These are phyloP conservation scores for Ictidomys tridecemlineatus DNA, from an alignment of 2,113 vertebrate genomes.

Conservation along the genomic window DNA sequence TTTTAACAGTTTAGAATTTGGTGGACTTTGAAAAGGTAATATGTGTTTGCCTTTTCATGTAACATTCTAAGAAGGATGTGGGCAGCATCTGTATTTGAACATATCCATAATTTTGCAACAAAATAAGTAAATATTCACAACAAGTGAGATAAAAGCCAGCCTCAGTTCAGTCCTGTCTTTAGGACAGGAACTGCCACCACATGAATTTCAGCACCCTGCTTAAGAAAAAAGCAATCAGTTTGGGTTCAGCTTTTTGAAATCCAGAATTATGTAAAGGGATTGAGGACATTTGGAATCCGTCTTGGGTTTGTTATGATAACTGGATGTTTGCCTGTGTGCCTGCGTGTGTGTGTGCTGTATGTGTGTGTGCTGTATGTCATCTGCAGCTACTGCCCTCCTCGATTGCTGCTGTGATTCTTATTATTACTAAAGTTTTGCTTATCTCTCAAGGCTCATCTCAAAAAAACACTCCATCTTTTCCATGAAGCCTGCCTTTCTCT, in stretches of 20 bases:
- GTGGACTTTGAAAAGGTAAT: not conserved
- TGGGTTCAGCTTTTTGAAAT: not conserved
- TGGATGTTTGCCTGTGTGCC: not conserved
- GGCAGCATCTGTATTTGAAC: not conserved
- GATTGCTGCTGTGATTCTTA: not conserved
- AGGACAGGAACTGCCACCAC: not conserved
- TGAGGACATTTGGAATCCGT: not conserved
- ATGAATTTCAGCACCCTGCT: slow-evolving; percentile 2
- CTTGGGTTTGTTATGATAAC: not conserved
- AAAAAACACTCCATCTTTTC: not conserved
- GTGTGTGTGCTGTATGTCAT: no score
- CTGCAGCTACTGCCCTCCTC: not conserved
- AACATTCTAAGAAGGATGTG: not conserved
- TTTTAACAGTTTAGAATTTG: slow-evolving; percentile 30
- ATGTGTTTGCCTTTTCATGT: not conserved
- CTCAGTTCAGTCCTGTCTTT: not conserved
- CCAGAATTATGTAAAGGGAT: not conserved
- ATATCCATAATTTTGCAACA: not conserved
- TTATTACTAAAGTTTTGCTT: not conserved
- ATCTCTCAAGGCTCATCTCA: not conserved
- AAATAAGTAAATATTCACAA: slow-evolving; percentile 4
- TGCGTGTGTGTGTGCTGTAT: not conserved
- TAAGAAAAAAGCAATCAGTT: not conserved
- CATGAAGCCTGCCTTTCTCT: not conserved
- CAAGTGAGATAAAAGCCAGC: not conserved